Percentiles rank a stretch among this genome's conserved stretches.
phyloP scores from a whole-genome alignment of 2,797 vertebrate species.

The Cetoscarus ocellatus region DNA sequence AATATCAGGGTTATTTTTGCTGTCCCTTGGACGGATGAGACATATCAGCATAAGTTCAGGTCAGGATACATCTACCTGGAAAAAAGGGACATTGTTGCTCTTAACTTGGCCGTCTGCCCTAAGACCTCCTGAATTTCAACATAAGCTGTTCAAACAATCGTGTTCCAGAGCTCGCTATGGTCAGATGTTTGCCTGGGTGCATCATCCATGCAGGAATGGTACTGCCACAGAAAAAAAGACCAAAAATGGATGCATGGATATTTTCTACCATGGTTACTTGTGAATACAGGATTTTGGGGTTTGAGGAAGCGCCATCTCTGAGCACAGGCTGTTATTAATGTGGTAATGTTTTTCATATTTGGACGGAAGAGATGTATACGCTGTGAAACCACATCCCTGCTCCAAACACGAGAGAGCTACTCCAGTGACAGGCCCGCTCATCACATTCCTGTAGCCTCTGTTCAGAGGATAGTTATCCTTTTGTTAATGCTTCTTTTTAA shows the following conservation, averaged over 20 bases:
- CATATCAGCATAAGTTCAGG: constrained; percentile 64
- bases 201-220: constrained; percentile 48
- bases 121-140: constrained; percentile 53
- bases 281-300: constrained; percentile 64
- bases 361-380: constrained; percentile 57
- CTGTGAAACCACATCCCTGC: constrained; percentile 74
- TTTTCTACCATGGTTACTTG: constrained; percentile 65
- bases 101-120: constrained; percentile 54
- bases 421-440: constrained; percentile 55
- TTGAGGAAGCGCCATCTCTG: constrained; percentile 65
- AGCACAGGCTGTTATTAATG: constrained; percentile 74
- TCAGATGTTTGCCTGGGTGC: constrained; percentile 35
- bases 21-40: constrained; percentile 48
- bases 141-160: constrained; percentile 77
- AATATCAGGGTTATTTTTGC: constrained; percentile 75
- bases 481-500: constrained; percentile 33
- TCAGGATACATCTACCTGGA: constrained; percentile 72
- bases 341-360: constrained; percentile 78
- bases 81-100: constrained; percentile 68
- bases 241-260: constrained; percentile 55
- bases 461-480: constrained; percentile 39
- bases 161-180: constrained; percentile 60
- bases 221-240: constrained; percentile 61
- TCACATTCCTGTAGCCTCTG: constrained; percentile 52
- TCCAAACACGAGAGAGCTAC: constrained; percentile 55